phyloP scores from a whole-genome alignment of 1,140 invertebrate genomes.

The Anoplophora glabripennis region DNA sequence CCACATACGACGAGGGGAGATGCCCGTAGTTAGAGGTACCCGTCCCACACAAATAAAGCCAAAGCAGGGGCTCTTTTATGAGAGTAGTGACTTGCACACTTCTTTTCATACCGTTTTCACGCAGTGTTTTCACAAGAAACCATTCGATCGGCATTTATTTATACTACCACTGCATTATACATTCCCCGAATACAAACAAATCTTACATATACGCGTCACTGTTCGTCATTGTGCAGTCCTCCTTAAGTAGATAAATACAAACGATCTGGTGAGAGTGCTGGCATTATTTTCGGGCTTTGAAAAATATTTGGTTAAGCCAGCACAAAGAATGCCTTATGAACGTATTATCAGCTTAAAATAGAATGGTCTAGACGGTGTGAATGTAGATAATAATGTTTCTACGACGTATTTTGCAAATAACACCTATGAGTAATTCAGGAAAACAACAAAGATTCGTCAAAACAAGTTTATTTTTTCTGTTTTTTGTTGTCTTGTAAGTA shows the following conservation, averaged over 20 bases:
- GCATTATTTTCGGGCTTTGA: no score
- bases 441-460: no score
- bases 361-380: no score
- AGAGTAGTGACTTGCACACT: slow-evolving; percentile 24
- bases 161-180: slow-evolving; percentile 1
- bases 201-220: background rate
- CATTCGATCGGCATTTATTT: background rate
- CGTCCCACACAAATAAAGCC: slow-evolving; percentile 30
- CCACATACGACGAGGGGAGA: slow-evolving; percentile 25
- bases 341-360: no score
- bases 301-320: no score
- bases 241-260: background rate
- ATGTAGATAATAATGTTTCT: no score
- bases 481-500: no score
- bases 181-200: slow-evolving; percentile 1
- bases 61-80: slow-evolving; percentile 30
- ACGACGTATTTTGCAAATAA: no score
- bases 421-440: no score
- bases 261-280: no score
- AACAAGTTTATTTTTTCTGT: no score
- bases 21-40: slow-evolving; percentile 8
- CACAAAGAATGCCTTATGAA: no score
- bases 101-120: slow-evolving; percentile 14
- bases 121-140: slow-evolving; percentile 26
- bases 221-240: background rate